These are phyloP conservation scores for Zygogramma bicolorata DNA, from an alignment of 2,888 invertebrate genomes.

Conservation along the genomic window DNA sequence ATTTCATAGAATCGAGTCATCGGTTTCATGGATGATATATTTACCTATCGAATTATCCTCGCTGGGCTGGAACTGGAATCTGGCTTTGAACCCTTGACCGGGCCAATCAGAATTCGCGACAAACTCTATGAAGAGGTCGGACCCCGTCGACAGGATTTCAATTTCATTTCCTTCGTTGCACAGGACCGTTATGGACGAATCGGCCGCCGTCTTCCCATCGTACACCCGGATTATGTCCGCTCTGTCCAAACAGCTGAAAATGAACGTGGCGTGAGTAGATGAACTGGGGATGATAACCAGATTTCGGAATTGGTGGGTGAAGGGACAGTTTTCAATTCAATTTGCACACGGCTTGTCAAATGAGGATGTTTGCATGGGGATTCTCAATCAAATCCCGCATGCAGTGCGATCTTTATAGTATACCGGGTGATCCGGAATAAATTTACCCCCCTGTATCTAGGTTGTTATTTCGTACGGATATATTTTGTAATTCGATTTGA, in stretches of 20 bases:
- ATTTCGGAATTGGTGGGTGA: neutral
- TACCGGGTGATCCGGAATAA: too few relatives aligned
- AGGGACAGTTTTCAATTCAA: neutral
- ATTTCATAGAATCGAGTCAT: neutral
- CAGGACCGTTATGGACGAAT: slow-evolving; percentile 84
- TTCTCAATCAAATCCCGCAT: too few relatives aligned
- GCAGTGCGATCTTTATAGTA: too few relatives aligned
- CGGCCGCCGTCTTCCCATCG: slow-evolving; percentile 81
- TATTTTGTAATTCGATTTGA: too few relatives aligned
- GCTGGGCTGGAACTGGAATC: slow-evolving; percentile 78
- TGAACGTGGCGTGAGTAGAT: neutral
- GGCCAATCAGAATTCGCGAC: slow-evolving; percentile 85
- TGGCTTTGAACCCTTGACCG: slow-evolving; percentile 83
- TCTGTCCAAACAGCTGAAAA: slow-evolving; percentile 82
- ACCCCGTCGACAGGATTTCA: slow-evolving; percentile 86
- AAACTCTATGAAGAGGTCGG: slow-evolving; percentile 85
- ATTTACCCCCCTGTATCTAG: too few relatives aligned
- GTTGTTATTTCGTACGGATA: too few relatives aligned
- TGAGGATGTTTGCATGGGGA: too few relatives aligned
- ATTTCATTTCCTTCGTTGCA: slow-evolving; percentile 84
- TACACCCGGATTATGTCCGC: slow-evolving; percentile 88
- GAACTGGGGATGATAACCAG: neutral
- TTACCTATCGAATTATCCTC: slow-evolving; percentile 68
- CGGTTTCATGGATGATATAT: slow-evolving; percentile 30
- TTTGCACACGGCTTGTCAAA: neutral